phyloP scores from a whole-genome alignment of 2,888 invertebrate genomes.

The Helicoverpa assulta region DNA sequence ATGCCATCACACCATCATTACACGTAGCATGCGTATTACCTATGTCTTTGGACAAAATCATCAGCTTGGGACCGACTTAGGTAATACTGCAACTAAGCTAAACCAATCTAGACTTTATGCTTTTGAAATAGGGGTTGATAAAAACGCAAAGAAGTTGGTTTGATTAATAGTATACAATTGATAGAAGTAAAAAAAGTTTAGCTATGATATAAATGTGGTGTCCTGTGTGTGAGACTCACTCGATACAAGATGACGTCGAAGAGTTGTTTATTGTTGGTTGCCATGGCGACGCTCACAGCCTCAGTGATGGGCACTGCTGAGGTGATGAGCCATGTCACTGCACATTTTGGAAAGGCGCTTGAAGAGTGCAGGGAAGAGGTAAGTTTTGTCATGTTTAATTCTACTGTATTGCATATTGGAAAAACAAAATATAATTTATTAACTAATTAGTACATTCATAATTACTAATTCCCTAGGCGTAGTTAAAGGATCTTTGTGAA shows the following conservation, averaged over 20 bases:
- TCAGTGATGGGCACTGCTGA: slow-evolving; percentile 78
- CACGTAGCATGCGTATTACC: slow-evolving; percentile 55
- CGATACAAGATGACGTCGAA: slow-evolving; percentile 48
- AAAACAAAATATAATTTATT: no score
- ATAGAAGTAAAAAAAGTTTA: slow-evolving; percentile 63
- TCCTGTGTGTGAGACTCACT: slow-evolving; percentile 26
- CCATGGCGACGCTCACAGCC: slow-evolving; percentile 63
- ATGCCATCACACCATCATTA: slow-evolving; percentile 42
- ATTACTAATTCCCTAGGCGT: no score
- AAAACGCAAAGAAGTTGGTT: slow-evolving; percentile 17
- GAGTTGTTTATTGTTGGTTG: slow-evolving; percentile 60
- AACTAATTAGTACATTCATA: no score
- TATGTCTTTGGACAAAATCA: slow-evolving; percentile 59
- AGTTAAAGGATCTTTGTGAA: no score
- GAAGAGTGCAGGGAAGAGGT: slow-evolving; percentile 85
- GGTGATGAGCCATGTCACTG: slow-evolving; percentile 87
- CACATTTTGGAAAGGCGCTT: slow-evolving; percentile 83
- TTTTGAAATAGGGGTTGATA: slow-evolving; percentile 15
- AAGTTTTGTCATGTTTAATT: slow-evolving; percentile 32
- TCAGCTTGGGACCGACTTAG: slow-evolving; percentile 29
- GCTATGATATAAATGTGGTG: slow-evolving; percentile 63
- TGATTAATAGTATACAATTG: slow-evolving; percentile 59
- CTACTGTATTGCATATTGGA: no score
- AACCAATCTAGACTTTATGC: slow-evolving; percentile 35
- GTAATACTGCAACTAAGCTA: neutral